Evolutionary conservation across 2,888 invertebrate species (phyloP), one percentile per base, ranked within the genome.

Genomic region (Dermolepida albohirtum): DNA sequence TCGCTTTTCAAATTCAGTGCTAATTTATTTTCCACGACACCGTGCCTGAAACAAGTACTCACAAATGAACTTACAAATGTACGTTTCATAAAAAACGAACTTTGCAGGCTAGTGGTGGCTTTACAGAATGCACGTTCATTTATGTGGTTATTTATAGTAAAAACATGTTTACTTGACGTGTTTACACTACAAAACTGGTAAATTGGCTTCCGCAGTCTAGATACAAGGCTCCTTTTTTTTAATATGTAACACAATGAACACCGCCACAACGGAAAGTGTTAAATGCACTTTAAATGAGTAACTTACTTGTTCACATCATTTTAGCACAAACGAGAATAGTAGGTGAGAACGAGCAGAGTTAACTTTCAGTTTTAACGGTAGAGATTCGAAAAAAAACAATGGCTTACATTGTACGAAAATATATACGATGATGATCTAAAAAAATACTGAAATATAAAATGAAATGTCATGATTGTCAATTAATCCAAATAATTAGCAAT

Each of bases 261-360:
- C 17, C 49, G 49, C 17, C 49, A 6, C 49, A 22, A 49, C 16
- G 22, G 17, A 17, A 49, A 22, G 49, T 49, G 49, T 1, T 49
- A 49, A 49, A 49, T 22, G 22, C 49, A 16, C 49, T 17, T 49
- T 49, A 49, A 49, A 49, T 22, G 17, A 22, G 17, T 22, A 17
- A n/a, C 22, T 22, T 5, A 49, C 17, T 16, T 17, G 17, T 22
- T 16, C 5, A 49, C 16, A 16, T 5, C 49, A 10, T 49, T 49
- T 49, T 49, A 49, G 49, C 49, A 22, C 49, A 49, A 49, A 49
- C n/a, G 49, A 49, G 22, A 49, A 49, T 7, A 17, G 49, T 49
- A 49, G 49, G 49, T 49, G 49, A 49, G 49, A 49, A 49, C 22
- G 7, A 22, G 16, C 49, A 34, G 17, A 17, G 49, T 49, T 49